phyloP scores from a whole-genome alignment of 1,140 invertebrate genomes.

The Bombus haemorrhoidalis region DNA sequence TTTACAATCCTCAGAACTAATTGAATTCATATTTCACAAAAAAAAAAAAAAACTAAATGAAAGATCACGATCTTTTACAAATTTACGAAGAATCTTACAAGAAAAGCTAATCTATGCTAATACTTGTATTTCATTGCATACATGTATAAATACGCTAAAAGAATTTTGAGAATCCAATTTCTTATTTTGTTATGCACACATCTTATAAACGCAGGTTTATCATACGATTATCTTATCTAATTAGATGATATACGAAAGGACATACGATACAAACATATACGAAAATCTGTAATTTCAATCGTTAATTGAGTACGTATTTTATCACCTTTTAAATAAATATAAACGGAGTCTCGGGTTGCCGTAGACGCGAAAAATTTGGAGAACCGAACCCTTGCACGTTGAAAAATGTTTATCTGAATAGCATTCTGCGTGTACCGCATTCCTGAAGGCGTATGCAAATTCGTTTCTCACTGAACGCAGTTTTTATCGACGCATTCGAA shows the following conservation, averaged over 20 bases:
- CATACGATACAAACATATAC: background rate
- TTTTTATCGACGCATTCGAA: slow-evolving; percentile 24
- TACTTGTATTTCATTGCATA: background rate
- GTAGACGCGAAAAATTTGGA: background rate
- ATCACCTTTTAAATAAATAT: background rate
- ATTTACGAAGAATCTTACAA: background rate
- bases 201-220: too few species aligned
- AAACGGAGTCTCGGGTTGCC: background rate
- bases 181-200: background rate
- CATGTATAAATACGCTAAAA: background rate
- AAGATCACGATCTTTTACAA: background rate
- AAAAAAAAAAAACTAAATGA: background rate
- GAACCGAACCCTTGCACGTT: background rate
- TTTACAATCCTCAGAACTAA: background rate
- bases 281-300: background rate
- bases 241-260: background rate
- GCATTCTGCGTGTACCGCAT: slow-evolving; percentile 21
- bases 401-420: slow-evolving; percentile 26
- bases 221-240: background rate
- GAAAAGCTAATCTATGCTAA: background rate
- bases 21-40: too few species aligned
- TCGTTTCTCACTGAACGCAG: slow-evolving; percentile 14
- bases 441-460: background rate
- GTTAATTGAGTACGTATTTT: background rate
- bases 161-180: background rate